These are phyloP conservation scores for Trissoscelio sp. DNA, from an alignment of 2,888 invertebrate genomes.

Conservation along the genomic window DNA sequence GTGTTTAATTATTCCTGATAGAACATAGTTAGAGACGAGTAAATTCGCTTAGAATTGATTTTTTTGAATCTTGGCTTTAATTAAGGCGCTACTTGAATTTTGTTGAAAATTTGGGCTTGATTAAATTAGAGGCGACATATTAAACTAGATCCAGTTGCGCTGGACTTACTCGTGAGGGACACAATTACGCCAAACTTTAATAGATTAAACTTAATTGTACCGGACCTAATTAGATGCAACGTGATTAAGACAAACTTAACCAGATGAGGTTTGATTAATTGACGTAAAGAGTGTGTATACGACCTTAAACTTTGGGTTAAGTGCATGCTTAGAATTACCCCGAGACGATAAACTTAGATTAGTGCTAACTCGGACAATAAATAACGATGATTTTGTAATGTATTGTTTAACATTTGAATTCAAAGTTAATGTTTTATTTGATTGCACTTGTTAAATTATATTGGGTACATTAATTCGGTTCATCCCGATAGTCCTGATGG, in stretches of 20 bases:
- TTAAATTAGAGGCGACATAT: slow-evolving; percentile 46
- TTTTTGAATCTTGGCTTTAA: slow-evolving; percentile 19
- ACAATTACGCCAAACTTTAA: slow-evolving; percentile 53
- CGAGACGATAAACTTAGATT: no score
- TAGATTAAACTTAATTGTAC: slow-evolving; percentile 56
- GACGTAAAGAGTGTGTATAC: background rate
- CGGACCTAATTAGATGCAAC: slow-evolving; percentile 45
- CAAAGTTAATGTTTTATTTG: background rate
- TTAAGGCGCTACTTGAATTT: slow-evolving; percentile 18
- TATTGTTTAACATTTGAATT: background rate
- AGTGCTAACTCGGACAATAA: no score
- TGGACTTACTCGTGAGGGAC: slow-evolving; percentile 40
- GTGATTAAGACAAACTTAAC: slow-evolving; percentile 48
- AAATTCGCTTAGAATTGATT: background rate
- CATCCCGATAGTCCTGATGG: slow-evolving; percentile 37
- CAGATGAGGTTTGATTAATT: slow-evolving; percentile 44
- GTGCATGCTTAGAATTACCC: background rate
- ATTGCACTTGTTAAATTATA: slow-evolving; percentile 7
- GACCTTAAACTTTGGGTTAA: slow-evolving; percentile 3
- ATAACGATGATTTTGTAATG: no score
- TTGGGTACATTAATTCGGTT: slow-evolving; percentile 26
- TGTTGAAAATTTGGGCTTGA: slow-evolving; percentile 37
- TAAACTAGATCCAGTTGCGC: slow-evolving; percentile 39
- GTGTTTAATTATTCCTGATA: slow-evolving; percentile 4
- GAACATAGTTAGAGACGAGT: background rate